These are phyloP conservation scores for Acrossocheilus wenchowensis DNA, from an alignment of 2,797 vertebrate species.

Conservation along the genomic window DNA sequence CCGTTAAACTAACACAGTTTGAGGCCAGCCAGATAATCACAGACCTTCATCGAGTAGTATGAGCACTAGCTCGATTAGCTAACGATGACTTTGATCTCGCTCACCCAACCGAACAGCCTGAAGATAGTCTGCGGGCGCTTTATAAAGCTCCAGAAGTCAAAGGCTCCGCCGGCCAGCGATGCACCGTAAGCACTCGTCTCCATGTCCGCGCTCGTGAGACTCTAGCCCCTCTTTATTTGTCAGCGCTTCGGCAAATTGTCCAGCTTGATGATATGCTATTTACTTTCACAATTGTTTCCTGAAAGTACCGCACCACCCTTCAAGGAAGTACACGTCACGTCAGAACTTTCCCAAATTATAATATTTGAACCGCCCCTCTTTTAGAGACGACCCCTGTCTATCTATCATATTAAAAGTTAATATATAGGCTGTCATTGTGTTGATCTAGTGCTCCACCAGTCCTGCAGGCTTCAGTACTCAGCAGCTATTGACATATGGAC, in stretches of 20 bases:
- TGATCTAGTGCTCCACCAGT: neutral
- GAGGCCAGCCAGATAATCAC: neutral
- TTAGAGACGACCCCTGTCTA: neutral
- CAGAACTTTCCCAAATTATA: neutral
- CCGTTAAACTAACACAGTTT: neutral
- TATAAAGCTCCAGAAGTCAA: slow-evolving; percentile 70
- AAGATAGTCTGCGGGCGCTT: slow-evolving; percentile 76
- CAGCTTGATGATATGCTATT: slow-evolving; percentile 2
- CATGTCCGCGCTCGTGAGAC: slow-evolving; percentile 61
- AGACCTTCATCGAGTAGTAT: neutral
- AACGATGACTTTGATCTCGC: slow-evolving; percentile 56
- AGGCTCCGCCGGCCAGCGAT: slow-evolving; percentile 77
- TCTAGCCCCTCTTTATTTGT: neutral
- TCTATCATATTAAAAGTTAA: neutral
- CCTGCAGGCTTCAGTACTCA: neutral
- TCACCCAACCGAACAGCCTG: slow-evolving; percentile 78
- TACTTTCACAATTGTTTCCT: slow-evolving; percentile 46
- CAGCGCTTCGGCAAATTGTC: neutral
- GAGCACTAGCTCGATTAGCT: slow-evolving; percentile 8
- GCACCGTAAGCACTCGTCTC: slow-evolving; percentile 77
- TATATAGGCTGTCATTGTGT: neutral
- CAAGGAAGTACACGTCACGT: slow-evolving; percentile 54
- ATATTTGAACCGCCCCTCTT: neutral
- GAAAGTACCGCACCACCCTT: slow-evolving; percentile 47
- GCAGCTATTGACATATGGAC: neutral